Evolutionary conservation across 2,797 vertebrate species (phyloP).

Genomic region (Coranthus polyacanthus): DNA sequence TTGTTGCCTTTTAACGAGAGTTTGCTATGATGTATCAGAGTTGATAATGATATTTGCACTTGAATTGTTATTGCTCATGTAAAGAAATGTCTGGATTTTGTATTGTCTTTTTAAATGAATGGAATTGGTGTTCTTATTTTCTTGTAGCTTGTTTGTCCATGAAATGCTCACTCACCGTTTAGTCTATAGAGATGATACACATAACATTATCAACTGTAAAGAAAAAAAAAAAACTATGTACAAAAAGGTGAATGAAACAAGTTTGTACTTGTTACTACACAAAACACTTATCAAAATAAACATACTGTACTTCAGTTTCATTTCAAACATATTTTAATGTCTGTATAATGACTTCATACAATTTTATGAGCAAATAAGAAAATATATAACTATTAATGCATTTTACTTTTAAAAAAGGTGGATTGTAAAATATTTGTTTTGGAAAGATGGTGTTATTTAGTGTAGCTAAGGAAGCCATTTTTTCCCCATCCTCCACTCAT

Average conservation of each 20-base stretch:
- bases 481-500: neutral
- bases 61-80: constrained; percentile 97
- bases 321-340: constrained; percentile 72
- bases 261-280: constrained; percentile 79
- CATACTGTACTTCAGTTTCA: constrained; percentile 81
- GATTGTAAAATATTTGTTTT: no score
- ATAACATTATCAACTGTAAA: constrained; percentile 76
- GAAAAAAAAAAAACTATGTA: constrained; percentile 60
- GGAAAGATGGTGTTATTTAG: no score
- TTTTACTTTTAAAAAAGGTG: constrained; percentile 13
- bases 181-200: constrained; percentile 79
- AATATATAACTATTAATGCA: constrained; percentile 8
- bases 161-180: constrained; percentile 79
- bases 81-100: constrained; percentile 98
- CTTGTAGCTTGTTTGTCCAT: constrained; percentile 81
- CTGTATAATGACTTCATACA: constrained; percentile 36
- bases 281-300: constrained; percentile 82
- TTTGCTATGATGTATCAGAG: constrained; percentile 90
- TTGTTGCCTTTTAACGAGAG: constrained; percentile 80
- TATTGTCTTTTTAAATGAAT: constrained; percentile 95
- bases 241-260: constrained; percentile 75
- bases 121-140: constrained; percentile 86
- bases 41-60: constrained; percentile 99
- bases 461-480: neutral
- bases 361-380: constrained; percentile 20